Conservation (phyloP, 2,888 invertebrate genomes). For the Erebia ligea region DNA sequence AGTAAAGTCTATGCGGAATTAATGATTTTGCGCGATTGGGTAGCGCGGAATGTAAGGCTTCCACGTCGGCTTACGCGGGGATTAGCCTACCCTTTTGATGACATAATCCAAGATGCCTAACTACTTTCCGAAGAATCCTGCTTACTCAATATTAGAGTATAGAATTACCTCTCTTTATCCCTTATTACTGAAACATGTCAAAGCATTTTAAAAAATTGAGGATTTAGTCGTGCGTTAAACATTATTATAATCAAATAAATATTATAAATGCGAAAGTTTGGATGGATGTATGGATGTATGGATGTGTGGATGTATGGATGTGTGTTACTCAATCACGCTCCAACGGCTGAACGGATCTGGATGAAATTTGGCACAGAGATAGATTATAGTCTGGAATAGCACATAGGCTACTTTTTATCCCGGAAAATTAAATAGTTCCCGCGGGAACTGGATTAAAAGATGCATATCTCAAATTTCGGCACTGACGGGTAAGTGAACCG, state of each 20-base stretch:
- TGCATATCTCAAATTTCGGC: too few relatives aligned
- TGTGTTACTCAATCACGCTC: not conserved
- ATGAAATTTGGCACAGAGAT: too few relatives aligned
- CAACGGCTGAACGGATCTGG: not conserved
- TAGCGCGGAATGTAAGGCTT: constrained; percentile 13
- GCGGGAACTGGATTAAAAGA: too few relatives aligned
- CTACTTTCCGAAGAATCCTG: constrained; percentile 11
- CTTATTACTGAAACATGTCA: not conserved
- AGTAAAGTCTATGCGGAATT: constrained; percentile 1
- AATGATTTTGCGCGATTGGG: constrained; percentile 13
- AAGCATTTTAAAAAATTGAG: not conserved
- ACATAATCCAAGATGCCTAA: constrained; percentile 21
- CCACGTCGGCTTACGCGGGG: constrained; percentile 10
- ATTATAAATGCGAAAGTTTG: not conserved
- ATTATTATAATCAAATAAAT: too few relatives aligned
- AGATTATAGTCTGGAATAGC: too few relatives aligned
- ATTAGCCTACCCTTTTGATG: constrained; percentile 24
- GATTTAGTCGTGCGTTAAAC: not conserved
- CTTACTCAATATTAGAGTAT: constrained; percentile 14
- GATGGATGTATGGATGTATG: too few relatives aligned
- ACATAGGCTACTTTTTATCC: too few relatives aligned
- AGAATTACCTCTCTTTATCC: constrained; percentile 4
- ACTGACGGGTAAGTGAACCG: too few relatives aligned
- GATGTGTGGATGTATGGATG: too few relatives aligned
- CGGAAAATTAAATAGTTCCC: too few relatives aligned